A percentile compares a stretch with the other conserved stretches of the same genome.
Evolutionary conservation across 1,140 invertebrate species (phyloP).

Genomic region (Paraescarpia echinospica): DNA sequence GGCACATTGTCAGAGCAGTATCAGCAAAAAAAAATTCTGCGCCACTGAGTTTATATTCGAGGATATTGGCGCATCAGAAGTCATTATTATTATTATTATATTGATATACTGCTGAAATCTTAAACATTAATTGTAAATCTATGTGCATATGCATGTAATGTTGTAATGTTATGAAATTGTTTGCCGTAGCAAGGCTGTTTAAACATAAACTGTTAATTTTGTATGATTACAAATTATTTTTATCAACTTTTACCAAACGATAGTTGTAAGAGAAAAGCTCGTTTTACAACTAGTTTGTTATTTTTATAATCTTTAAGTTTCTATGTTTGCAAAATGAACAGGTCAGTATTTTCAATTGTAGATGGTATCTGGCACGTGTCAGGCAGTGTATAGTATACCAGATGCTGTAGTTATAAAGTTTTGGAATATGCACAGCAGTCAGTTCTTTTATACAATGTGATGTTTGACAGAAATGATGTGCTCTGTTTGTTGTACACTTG

Average conservation of each 20-base stretch:
- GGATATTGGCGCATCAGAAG: no score
- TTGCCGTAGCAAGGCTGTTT: not conserved
- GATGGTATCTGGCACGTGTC: not conserved
- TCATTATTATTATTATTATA: no score
- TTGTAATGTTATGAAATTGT: not conserved
- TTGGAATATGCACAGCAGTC: not conserved
- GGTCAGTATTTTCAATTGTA: not conserved
- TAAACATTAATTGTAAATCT: not conserved
- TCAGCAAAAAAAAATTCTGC: no score
- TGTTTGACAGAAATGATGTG: not conserved
- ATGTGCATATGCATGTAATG: not conserved
- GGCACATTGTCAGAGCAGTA: no score
- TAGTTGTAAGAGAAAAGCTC: not conserved
- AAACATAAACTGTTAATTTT: not conserved
- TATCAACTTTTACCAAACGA: not conserved
- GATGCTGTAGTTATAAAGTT: not conserved
- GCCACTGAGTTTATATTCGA: no score
- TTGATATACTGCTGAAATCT: not conserved
- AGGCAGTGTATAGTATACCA: not conserved
- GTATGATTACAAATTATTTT: not conserved
- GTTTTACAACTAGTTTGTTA: not conserved
- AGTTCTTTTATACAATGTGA: not conserved
- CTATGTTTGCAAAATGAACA: not conserved
- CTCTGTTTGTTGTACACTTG: not conserved
- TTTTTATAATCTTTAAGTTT: constrained; percentile 1